Conservation (phyloP, 2,113 vertebrate genomes). For the Rhea pennata region DNA sequence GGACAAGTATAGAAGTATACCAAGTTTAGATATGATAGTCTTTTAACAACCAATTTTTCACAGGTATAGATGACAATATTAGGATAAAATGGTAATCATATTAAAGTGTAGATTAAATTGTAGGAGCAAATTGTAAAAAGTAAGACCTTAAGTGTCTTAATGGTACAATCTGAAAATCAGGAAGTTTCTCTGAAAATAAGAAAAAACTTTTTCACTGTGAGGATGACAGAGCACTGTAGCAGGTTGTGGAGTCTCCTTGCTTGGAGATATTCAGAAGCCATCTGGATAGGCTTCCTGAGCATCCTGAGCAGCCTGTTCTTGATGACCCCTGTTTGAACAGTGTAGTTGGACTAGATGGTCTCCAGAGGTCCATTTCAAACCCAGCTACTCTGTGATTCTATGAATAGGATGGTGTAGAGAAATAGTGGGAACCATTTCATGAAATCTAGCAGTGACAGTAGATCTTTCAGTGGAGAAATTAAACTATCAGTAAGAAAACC, state of each 20-base stretch:
- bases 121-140: neutral
- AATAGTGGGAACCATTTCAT: rapidly evolving
- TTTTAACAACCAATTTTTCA: neutral
- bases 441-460: neutral
- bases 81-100: neutral
- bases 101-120: neutral
- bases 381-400: neutral
- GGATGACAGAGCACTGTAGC: no score
- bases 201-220: no score
- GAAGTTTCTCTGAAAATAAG: no score
- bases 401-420: neutral
- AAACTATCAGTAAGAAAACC: neutral
- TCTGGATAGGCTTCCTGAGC: no score
- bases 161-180: no score
- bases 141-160: neutral
- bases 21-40: neutral
- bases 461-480: neutral
- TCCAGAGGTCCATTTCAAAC: neutral
- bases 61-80: neutral
- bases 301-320: neutral
- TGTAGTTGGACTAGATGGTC: neutral
- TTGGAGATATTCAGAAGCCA: neutral
- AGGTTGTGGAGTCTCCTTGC: no score
- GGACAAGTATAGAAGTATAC: neutral
- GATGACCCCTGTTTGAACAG: neutral